Conservation (phyloP, 2,113 vertebrate genomes). For the Tautogolabrus adspersus region DNA sequence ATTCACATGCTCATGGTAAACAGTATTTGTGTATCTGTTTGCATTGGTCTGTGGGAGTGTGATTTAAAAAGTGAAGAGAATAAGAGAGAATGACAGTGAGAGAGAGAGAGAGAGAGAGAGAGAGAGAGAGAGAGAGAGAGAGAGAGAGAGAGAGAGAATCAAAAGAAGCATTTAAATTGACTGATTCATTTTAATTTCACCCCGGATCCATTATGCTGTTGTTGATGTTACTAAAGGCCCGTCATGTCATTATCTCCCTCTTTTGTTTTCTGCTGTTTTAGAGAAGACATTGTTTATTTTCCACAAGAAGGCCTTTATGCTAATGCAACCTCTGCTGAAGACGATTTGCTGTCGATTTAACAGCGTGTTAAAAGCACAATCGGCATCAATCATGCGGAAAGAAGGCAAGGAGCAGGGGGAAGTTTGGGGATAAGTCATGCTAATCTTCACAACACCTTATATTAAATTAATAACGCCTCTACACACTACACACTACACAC, state of each 20-base stretch:
- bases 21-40: neutral
- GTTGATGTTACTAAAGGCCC: conserved; percentile 58
- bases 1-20: neutral
- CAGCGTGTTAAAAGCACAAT: conserved; percentile 62
- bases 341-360: conserved; percentile 76
- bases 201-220: conserved; percentile 56
- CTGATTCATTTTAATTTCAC: conserved; percentile 68
- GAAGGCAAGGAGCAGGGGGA: conserved; percentile 24
- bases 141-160: no score
- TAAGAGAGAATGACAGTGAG: neutral
- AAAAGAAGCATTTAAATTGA: conserved; percentile 52
- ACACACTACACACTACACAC: conserved; percentile 7
- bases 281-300: conserved; percentile 75
- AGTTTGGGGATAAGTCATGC: conserved; percentile 50
- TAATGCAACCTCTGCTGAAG: conserved; percentile 72
- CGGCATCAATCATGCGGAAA: conserved; percentile 67
- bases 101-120: neutral
- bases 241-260: conserved; percentile 63
- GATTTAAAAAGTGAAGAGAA: conserved; percentile 9
- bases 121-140: neutral
- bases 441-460: conserved; percentile 57
- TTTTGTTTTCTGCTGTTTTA: conserved; percentile 69
- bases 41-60: neutral
- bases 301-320: conserved; percentile 71
- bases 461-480: conserved; percentile 62